Base-by-base conservation (phyloP, 2,113 vertebrate genomes). In the Cettia cetti region DNA sequence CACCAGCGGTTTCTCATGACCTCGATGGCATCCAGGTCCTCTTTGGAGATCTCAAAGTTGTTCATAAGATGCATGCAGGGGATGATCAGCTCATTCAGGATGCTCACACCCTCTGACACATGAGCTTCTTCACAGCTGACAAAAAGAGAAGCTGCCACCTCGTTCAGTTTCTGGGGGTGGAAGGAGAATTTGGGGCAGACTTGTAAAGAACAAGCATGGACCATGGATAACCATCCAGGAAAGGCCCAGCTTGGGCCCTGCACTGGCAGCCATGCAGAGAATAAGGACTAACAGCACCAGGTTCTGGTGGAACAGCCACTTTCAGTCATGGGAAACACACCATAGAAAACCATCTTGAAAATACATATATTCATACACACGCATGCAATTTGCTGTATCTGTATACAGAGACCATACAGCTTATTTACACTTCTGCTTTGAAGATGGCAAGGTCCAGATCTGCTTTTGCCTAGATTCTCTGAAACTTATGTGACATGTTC, bases 41-140 rank as follows among this genome's bases (percentile, higher is more conserved):
- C 99, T 89, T 97, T 98, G 92, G 98, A 97, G 97, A 98, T 91
- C 53, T 94, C 76, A 1, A 96, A 98, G 50, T 97, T 98, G 94
- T 98, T 98, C 97, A 99, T 99, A 42, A 99, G 98, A 94, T 99
- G 99, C 97, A 99, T 99, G 92, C 99, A 99, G 52, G 99, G 99
- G 95, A 99, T 99, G 95, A 99, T 98, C 56, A 98, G 91, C 42
- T 99, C 99, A 2, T 99, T 99, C 98, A 99, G 98, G 93, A 99
- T 98, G 89, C 91, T 82, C 23, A 99, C 76, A 18, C 98, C 98
- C 82, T 99, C 99, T 11, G 98, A 98, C 88, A 99, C 98, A 2
- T 95, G 97, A 49, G 94, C 96, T 71, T 99, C 98, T 17, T 99
- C 98, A 0, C 97, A 96, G n/a, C 98, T 99, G 81, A 98, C 97